A percentile compares a stretch with the other conserved stretches of the same genome.
phyloP scores from a whole-genome alignment of 1,140 invertebrate genomes.

The Dolichoris vasculosae region DNA sequence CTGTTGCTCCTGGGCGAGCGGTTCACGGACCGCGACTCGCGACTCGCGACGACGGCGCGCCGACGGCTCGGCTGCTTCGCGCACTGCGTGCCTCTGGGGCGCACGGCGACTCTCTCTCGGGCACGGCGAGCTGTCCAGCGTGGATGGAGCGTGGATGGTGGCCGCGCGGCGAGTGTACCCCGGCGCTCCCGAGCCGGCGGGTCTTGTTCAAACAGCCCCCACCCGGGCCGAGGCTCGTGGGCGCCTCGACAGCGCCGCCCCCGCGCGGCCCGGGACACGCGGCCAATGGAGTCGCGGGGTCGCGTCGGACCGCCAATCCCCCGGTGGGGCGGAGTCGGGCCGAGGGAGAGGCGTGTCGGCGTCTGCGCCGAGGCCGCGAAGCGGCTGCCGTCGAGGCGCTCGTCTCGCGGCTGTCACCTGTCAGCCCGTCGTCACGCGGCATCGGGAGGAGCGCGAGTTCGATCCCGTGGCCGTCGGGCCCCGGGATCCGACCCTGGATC shows the following conservation, averaged over 20 bases:
- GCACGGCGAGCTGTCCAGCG: conserved; percentile 65
- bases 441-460: neutral
- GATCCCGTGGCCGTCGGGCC: conserved; percentile 4
- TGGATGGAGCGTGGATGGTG: conserved; percentile 71
- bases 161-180: conserved; percentile 73
- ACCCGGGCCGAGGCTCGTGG: conserved; percentile 46
- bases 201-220: conserved; percentile 74
- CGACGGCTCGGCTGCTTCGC: neutral
- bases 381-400: neutral
- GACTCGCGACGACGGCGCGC: neutral
- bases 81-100: neutral
- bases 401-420: neutral
- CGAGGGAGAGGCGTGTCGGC: conserved; percentile 29
- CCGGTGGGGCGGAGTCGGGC: neutral
- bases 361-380: conserved; percentile 39
- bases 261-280: neutral
- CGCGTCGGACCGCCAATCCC: conserved; percentile 44
- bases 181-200: conserved; percentile 68
- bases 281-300: neutral
- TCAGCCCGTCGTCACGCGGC: neutral
- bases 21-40: neutral
- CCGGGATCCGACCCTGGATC: neutral
- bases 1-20: neutral
- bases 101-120: conserved; percentile 22
- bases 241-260: conserved; percentile 1